Evolutionary conservation across 1,140 invertebrate species (phyloP).

Genomic region (Drosophila pectinifera): DNA sequence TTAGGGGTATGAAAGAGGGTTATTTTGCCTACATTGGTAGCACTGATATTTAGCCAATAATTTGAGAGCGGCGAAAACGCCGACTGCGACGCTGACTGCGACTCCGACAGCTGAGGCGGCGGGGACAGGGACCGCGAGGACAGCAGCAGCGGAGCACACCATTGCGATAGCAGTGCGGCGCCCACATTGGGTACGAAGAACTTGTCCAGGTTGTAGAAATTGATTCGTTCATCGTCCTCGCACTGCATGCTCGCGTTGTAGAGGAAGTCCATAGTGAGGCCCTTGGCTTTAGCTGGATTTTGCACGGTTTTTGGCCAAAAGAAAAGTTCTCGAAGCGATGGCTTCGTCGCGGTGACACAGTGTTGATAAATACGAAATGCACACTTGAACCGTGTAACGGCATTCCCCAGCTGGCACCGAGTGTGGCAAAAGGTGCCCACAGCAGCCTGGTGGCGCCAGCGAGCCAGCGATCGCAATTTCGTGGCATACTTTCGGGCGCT

Average conservation of each 20-base stretch:
- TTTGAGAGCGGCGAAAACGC: too few relatives aligned
- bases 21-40: too few relatives aligned
- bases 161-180: not conserved
- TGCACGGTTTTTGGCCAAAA: not conserved
- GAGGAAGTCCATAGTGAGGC: slow-evolving; percentile 10
- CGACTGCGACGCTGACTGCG: too few relatives aligned
- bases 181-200: slow-evolving; percentile 42
- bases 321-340: not conserved
- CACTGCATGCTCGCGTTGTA: slow-evolving; percentile 9
- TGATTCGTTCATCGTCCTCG: slow-evolving; percentile 5
- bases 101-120: too few relatives aligned
- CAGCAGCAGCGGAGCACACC: not conserved
- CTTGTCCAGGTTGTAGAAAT: slow-evolving; percentile 24
- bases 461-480: not conserved
- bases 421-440: not conserved
- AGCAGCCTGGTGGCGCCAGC: slow-evolving; percentile 1
- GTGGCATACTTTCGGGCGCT: slow-evolving; percentile 52
- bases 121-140: too few relatives aligned
- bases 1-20: too few relatives aligned
- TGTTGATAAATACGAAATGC: slow-evolving; percentile 10
- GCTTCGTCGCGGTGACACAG: slow-evolving; percentile 10
- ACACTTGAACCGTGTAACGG: slow-evolving; percentile 41
- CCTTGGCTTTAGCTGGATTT: too few relatives aligned
- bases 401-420: slow-evolving; percentile 41
- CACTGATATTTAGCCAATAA: slow-evolving; percentile 4